These are phyloP conservation scores for Hypolimnas misippus DNA, from an alignment of 2,888 invertebrate species.

Conservation along the genomic window DNA sequence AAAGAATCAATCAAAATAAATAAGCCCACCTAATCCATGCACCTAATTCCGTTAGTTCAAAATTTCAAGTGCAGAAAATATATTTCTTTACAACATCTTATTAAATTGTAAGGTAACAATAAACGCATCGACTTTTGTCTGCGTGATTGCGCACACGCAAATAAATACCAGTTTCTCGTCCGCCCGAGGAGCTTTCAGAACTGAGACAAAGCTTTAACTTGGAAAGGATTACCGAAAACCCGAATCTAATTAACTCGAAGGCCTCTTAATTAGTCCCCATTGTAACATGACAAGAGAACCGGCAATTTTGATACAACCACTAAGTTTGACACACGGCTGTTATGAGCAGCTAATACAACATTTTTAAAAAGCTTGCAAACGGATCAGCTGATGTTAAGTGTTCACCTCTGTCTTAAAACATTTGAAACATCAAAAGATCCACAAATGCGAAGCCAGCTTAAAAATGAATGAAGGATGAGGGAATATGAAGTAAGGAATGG, in stretches of 20 bases:
- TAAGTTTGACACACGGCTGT: constrained; percentile 57
- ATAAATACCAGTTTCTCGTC: constrained; percentile 46
- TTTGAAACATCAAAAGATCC: no score
- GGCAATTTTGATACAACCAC: constrained; percentile 67
- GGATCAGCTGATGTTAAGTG: no score
- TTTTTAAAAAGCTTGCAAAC: background rate
- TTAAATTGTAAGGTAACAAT: background rate
- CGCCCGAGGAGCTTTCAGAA: constrained; percentile 43
- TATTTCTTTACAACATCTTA: background rate
- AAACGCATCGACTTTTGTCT: constrained; percentile 5
- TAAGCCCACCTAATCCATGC: no score
- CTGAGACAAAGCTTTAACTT: constrained; percentile 64
- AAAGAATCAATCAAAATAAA: no score
- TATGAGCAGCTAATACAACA: constrained; percentile 17
- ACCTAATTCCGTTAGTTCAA: no score
- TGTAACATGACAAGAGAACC: constrained; percentile 78
- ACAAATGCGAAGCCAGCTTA: no score
- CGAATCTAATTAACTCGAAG: constrained; percentile 72
- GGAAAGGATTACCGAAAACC: constrained; percentile 64
- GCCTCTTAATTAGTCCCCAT: constrained; percentile 81
- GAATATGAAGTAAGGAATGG: no score
- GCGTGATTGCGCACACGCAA: constrained; percentile 32
- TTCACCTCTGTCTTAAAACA: no score
- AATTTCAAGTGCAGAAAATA: no score
- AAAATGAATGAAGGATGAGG: no score